phyloP scores from a whole-genome alignment of 1,140 invertebrate genomes.

The Lysiphlebus fabarum region DNA sequence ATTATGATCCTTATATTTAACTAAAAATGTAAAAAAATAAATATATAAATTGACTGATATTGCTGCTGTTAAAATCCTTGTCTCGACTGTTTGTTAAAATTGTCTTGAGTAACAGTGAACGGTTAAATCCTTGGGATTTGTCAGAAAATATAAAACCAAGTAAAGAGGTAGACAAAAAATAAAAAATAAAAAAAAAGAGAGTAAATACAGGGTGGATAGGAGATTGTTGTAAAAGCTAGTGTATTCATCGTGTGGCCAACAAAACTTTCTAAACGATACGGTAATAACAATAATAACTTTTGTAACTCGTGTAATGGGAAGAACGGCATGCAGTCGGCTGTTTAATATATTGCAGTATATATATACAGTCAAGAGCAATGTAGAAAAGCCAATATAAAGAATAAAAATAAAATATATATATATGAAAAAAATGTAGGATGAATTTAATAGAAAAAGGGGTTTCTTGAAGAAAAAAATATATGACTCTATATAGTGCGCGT shows the following conservation, averaged over 20 bases:
- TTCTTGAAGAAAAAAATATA: too few species aligned
- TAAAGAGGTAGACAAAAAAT: too few species aligned
- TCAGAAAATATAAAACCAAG: too few species aligned
- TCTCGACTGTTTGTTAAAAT: too few species aligned
- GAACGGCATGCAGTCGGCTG: conserved; percentile 31
- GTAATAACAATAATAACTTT: conserved; percentile 58
- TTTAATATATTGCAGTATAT: neutral
- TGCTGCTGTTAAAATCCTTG: too few species aligned
- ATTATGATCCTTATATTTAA: too few species aligned
- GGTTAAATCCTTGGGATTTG: too few species aligned
- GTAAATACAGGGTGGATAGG: neutral
- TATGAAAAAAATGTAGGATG: conserved; percentile 3
- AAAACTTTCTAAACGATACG: conserved; percentile 55
- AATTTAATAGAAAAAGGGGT: too few species aligned
- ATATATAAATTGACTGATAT: too few species aligned
- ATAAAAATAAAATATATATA: conserved; percentile 17
- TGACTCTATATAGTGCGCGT: conserved; percentile 41
- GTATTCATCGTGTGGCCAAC: conserved; percentile 47
- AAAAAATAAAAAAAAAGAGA: neutral
- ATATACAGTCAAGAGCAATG: neutral
- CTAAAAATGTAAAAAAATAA: too few species aligned
- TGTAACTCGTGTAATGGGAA: conserved; percentile 41
- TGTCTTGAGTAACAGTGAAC: too few species aligned
- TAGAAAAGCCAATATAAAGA: neutral
- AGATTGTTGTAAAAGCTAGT: conserved; percentile 2